Conservation (phyloP, 2,113 vertebrate species). For the Plotosus lineatus region DNA sequence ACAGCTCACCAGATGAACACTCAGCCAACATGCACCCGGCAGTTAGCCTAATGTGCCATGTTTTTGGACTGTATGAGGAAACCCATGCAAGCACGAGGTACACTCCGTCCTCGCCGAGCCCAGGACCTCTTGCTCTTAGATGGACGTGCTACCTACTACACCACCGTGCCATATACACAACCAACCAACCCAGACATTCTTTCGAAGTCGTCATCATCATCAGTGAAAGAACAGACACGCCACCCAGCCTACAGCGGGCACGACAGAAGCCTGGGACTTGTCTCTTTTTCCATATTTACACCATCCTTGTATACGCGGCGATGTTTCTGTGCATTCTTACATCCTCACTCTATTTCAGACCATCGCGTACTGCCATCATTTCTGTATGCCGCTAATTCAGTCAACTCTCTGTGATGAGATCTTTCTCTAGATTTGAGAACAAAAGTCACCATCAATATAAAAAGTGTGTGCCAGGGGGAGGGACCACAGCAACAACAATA, state of each 20-base stretch:
- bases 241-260: background rate
- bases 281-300: background rate
- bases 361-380: slow-evolving; percentile 56
- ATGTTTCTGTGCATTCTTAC: slow-evolving; percentile 52
- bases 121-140: too few species aligned
- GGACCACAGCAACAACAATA: background rate
- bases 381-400: slow-evolving; percentile 63
- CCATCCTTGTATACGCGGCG: background rate
- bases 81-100: too few species aligned
- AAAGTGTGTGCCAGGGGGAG: background rate
- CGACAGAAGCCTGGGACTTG: background rate
- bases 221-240: background rate
- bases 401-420: slow-evolving; percentile 58
- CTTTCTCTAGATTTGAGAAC: slow-evolving; percentile 46
- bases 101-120: too few species aligned
- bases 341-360: slow-evolving; percentile 53
- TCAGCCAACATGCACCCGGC: too few species aligned
- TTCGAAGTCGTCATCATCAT: too few species aligned
- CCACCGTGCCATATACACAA: too few species aligned
- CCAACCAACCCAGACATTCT: too few species aligned
- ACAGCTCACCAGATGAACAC: too few species aligned
- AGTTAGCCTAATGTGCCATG: too few species aligned
- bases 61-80: too few species aligned
- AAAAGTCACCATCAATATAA: background rate
- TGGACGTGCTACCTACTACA: too few species aligned